These are phyloP conservation scores for Pinctada fucata DNA, from an alignment of 2,888 invertebrate species.

Conservation along the genomic window DNA sequence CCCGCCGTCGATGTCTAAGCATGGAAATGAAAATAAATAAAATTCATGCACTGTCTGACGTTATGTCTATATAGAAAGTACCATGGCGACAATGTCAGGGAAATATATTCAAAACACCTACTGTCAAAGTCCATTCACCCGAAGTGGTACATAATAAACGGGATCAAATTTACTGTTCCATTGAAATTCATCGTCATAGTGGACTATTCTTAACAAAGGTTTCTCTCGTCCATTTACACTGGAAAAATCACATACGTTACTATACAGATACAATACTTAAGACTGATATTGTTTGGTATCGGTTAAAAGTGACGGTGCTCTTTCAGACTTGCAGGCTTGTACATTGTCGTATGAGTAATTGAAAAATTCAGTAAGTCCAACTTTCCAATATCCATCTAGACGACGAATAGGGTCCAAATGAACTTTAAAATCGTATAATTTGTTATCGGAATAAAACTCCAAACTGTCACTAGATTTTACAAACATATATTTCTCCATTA, in stretches of 20 bases:
- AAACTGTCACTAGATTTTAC: conserved; percentile 8
- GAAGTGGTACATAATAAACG: conserved; percentile 6
- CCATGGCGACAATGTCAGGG: too few species aligned
- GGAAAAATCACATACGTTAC: conserved; percentile 12
- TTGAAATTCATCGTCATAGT: not conserved
- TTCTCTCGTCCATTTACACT: conserved; percentile 21
- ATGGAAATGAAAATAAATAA: too few species aligned
- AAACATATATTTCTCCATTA: conserved; percentile 3
- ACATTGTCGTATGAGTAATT: too few species aligned
- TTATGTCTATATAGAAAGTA: too few species aligned
- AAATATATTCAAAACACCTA: too few species aligned
- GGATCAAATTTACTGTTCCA: conserved; percentile 5
- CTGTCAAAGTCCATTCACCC: not conserved
- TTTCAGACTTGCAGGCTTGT: not conserved
- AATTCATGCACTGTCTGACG: too few species aligned
- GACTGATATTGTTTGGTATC: not conserved
- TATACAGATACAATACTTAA: conserved; percentile 5
- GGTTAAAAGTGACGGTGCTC: not conserved
- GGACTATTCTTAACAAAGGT: conserved; percentile 15
- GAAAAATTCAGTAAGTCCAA: conserved; percentile 13
- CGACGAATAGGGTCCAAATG: conserved; percentile 14
- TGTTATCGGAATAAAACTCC: conserved; percentile 19
- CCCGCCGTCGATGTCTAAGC: too few species aligned
- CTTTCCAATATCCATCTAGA: conserved; percentile 26
- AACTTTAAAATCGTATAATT: conserved; percentile 18